Evolutionary conservation across 2,888 invertebrate species (phyloP).

Genomic region (Stenotaenia linearis): DNA sequence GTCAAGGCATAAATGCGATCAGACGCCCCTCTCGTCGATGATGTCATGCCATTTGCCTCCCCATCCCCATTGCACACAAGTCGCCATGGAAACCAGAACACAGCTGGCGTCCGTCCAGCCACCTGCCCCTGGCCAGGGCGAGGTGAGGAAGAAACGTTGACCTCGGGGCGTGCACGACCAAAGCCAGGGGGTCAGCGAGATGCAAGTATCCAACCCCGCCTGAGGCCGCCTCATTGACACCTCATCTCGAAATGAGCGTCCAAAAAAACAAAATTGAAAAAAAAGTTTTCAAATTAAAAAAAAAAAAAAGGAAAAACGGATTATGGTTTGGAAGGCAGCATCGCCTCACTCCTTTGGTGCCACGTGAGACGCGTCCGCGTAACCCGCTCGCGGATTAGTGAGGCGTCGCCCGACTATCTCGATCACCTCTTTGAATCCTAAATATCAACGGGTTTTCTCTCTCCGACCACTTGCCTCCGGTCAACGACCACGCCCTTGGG

Average conservation of each 20-base stretch:
- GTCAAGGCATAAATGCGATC: constrained; percentile 19
- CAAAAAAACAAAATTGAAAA: background rate
- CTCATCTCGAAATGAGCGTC: background rate
- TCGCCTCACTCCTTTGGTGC: constrained; percentile 39
- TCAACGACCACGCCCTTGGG: constrained; percentile 7
- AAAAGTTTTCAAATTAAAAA: too few species aligned
- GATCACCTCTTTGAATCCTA: constrained; percentile 23
- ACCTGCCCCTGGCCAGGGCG: constrained; percentile 24
- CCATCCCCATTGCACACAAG: background rate
- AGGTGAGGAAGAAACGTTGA: constrained; percentile 24
- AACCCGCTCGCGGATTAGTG: constrained; percentile 9
- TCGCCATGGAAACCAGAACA: constrained; percentile 16
- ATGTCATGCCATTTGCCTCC: background rate
- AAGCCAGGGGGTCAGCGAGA: constrained; percentile 13
- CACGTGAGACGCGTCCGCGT: constrained; percentile 35
- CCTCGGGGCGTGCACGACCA: constrained; percentile 26
- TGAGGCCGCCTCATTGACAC: constrained; percentile 20
- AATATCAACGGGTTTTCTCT: constrained; percentile 5
- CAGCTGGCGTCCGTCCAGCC: constrained; percentile 23
- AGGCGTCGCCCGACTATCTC: constrained; percentile 3
- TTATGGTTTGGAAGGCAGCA: constrained; percentile 39
- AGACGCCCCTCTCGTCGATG: constrained; percentile 24
- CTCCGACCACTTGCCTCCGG: constrained; percentile 17
- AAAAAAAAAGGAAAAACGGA: constrained; percentile 32
- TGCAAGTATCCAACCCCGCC: constrained; percentile 10